Base-by-base conservation (phyloP, 2,888 invertebrate genomes). In the Stenodema calcarata region DNA sequence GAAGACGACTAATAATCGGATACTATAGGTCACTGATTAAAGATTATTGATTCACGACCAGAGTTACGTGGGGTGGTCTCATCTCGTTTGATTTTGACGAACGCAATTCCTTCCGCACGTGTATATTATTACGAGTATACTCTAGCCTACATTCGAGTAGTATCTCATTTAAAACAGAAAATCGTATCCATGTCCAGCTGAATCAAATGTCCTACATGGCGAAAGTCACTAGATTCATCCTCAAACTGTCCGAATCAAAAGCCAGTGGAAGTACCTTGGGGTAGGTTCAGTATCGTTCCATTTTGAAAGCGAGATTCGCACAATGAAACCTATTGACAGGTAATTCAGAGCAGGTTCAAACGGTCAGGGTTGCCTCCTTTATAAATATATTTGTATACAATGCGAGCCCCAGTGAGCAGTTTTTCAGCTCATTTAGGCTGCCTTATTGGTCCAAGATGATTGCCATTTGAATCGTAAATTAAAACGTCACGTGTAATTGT, bases 381-480 rank as follows among this genome's bases (percentile, higher is more conserved):
- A n/a, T n/a, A n/a, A n/a, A n/a, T n/a, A n/a, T n/a, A 62, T 62
- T 62, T 62, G 62, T 62, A 62, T 62, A 62, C 62, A 62, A 62
- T 62, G 62, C 62, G 9, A 47, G 62, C 7, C 7, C 35, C 35
- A 2, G 35, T 35, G 2, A 35, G 35, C 2, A 7, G 35, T 2
- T 35, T 35, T 35, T 35, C 35, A 35, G 35, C 35, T 35, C 7
- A 7, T 35, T 35, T 35, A n/a, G n/a, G n/a, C n/a, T n/a, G n/a
- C n/a, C n/a, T n/a, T n/a, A n/a, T n/a, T n/a, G n/a, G n/a, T n/a
- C n/a, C n/a, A n/a, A n/a, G n/a, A n/a, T n/a, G n/a, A n/a, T n/a
- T n/a, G n/a, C n/a, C n/a, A n/a, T n/a, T n/a, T n/a, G n/a, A n/a
- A n/a, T n/a, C n/a, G n/a, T n/a, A n/a, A n/a, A n/a, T n/a, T n/a